Conservation (phyloP, 2,888 invertebrate species). For the Camptogramma bilineatum region DNA sequence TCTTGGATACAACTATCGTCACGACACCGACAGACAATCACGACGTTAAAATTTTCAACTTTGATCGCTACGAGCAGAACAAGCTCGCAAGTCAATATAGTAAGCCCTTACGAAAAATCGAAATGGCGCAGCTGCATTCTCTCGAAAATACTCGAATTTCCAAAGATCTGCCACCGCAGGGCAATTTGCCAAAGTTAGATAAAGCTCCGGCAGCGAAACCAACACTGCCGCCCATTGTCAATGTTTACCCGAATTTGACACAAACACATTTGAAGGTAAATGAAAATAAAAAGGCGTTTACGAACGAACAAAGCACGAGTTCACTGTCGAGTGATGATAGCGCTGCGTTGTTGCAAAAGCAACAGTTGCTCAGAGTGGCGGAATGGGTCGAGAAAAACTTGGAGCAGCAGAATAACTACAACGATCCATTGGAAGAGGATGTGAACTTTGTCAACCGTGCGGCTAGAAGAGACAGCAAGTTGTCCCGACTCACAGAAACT, state of each 20-base stretch:
- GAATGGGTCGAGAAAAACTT: constrained; percentile 91
- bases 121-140: constrained; percentile 78
- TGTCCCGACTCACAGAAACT: constrained; percentile 73
- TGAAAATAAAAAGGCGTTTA: constrained; percentile 75
- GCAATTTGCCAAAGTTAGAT: constrained; percentile 57
- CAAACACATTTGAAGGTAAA: constrained; percentile 81
- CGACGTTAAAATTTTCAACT: constrained; percentile 82
- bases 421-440: constrained; percentile 76
- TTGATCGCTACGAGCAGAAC: constrained; percentile 81
- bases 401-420: constrained; percentile 79
- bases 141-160: constrained; percentile 80
- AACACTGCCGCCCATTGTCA: constrained; percentile 71
- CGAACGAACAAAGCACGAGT: constrained; percentile 81
- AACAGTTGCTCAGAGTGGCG: constrained; percentile 89
- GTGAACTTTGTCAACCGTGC: constrained; percentile 65
- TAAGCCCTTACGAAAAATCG: constrained; percentile 75
- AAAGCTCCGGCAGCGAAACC: constrained; percentile 63
- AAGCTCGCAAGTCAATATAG: constrained; percentile 68
- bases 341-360: constrained; percentile 85
- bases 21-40: constrained; percentile 64
- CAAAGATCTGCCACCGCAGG: constrained; percentile 74
- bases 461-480: constrained; percentile 68
- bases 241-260: constrained; percentile 79
- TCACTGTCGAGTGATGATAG: constrained; percentile 83
- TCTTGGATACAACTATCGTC: constrained; percentile 52